phyloP scores from a whole-genome alignment of 2,888 invertebrate genomes.

The Chelonus formosanus region DNA sequence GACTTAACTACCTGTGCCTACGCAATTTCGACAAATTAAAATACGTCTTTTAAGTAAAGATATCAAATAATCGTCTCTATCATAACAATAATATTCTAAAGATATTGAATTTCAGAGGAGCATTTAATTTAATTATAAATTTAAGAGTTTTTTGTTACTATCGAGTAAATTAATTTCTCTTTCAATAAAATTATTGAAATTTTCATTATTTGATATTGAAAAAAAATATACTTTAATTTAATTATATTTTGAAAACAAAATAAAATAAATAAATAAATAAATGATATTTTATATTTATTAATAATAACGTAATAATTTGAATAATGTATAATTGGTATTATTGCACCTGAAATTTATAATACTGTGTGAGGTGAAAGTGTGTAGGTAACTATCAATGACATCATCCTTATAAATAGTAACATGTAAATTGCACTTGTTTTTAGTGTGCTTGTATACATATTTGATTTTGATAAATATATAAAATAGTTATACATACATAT shows the following conservation, averaged over 20 bases:
- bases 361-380: conserved; percentile 60
- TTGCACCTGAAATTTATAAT: conserved; percentile 50
- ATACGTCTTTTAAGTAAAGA: conserved; percentile 5
- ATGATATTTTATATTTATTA: neutral
- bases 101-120: no score
- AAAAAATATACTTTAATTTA: no score
- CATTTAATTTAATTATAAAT: no score
- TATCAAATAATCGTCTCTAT: no score
- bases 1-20: conserved; percentile 8
- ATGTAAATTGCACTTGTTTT: conserved; percentile 51
- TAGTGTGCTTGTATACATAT: conserved; percentile 42
- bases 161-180: no score
- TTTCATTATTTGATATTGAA: no score
- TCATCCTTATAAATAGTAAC: conserved; percentile 64
- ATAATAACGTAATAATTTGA: no score
- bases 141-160: no score
- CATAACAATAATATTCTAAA: no score
- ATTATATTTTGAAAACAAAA: no score
- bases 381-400: conserved; percentile 64
- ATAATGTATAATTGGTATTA: conserved; percentile 11
- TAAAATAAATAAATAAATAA: neutral
- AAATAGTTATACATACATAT: conserved; percentile 33
- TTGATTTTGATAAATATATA: conserved; percentile 9
- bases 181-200: no score
- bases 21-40: conserved; percentile 36